Conservation (phyloP, 1,140 invertebrate genomes). For the Zaprionus ornatus region DNA sequence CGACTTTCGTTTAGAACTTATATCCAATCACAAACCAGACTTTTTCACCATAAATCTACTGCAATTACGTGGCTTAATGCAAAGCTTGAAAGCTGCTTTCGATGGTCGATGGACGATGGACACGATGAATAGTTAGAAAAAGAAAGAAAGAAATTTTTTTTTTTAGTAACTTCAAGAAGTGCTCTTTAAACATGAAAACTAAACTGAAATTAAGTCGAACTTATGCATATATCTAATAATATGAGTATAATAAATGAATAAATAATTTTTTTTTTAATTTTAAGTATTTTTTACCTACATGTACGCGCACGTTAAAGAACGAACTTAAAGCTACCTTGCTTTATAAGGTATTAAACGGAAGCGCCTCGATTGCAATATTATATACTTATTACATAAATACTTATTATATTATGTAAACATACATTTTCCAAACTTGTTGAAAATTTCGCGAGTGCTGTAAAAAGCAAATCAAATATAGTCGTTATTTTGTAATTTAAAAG, state of each 20-base stretch:
- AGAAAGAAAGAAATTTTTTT: slow-evolving; percentile 33
- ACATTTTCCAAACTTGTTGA: slow-evolving; percentile 64
- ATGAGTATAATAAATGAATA: slow-evolving; percentile 51
- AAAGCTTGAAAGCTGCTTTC: slow-evolving; percentile 60
- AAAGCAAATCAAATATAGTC: slow-evolving; percentile 81
- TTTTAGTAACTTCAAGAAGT: slow-evolving; percentile 62
- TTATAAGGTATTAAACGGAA: slow-evolving; percentile 41
- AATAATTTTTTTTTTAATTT: slow-evolving; percentile 76
- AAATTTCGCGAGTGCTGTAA: slow-evolving; percentile 70
- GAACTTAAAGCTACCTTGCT: slow-evolving; percentile 46
- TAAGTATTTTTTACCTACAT: slow-evolving; percentile 77
- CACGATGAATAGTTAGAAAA: slow-evolving; percentile 9
- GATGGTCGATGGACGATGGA: slow-evolving; percentile 28
- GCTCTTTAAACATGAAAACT: slow-evolving; percentile 77
- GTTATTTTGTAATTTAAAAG: slow-evolving; percentile 78
- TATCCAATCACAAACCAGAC: slow-evolving; percentile 7
- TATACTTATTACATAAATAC: slow-evolving; percentile 20
- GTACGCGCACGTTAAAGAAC: slow-evolving; percentile 35
- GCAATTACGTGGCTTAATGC: slow-evolving; percentile 80
- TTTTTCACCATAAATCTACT: slow-evolving; percentile 17
- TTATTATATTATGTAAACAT: slow-evolving; percentile 28
- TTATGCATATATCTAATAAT: slow-evolving; percentile 55
- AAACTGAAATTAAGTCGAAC: slow-evolving; percentile 78
- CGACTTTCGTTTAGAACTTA: slow-evolving; percentile 15
- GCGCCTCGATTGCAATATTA: slow-evolving; percentile 59